Evolutionary conservation across 2,113 vertebrate species (phyloP).

Genomic region (Nannospalax galili): DNA sequence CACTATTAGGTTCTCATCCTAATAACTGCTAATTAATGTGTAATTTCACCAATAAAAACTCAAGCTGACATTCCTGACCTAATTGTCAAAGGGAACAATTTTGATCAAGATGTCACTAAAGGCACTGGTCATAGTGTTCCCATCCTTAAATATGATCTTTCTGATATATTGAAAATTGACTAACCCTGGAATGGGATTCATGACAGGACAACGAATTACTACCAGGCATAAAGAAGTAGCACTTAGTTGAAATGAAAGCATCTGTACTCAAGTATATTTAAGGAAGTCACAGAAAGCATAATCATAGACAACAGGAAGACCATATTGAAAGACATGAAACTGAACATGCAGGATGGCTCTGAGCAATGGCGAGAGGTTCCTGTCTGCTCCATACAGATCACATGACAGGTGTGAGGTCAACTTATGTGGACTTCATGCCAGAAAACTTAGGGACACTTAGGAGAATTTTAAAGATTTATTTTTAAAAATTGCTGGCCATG

Average conservation of each 20-base stretch:
- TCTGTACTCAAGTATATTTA: background rate
- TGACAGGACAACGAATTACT: background rate
- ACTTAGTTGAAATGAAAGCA: background rate
- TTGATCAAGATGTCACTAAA: conserved; percentile 11
- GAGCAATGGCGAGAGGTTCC: background rate
- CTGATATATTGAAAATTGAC: conserved; percentile 1
- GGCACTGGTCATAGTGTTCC: background rate
- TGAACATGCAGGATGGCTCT: background rate
- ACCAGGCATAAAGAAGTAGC: background rate
- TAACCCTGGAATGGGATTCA: background rate
- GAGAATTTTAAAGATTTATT: no score
- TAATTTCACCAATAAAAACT: conserved; percentile 26
- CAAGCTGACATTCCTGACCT: conserved; percentile 13
- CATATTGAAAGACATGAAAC: background rate
- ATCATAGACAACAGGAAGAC: background rate
- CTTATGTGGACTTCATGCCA: no score
- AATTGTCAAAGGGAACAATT: background rate
- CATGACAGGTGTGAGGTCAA: background rate
- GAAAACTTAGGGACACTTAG: no score
- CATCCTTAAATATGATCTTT: background rate
- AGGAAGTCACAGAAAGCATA: background rate
- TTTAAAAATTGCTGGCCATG: no score
- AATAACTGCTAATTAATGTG: conserved; percentile 38
- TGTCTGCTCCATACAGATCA: background rate
- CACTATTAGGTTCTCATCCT: background rate